Evolutionary conservation across 2,797 vertebrate genomes (phyloP).

Genomic region (Australoheros facetus): DNA sequence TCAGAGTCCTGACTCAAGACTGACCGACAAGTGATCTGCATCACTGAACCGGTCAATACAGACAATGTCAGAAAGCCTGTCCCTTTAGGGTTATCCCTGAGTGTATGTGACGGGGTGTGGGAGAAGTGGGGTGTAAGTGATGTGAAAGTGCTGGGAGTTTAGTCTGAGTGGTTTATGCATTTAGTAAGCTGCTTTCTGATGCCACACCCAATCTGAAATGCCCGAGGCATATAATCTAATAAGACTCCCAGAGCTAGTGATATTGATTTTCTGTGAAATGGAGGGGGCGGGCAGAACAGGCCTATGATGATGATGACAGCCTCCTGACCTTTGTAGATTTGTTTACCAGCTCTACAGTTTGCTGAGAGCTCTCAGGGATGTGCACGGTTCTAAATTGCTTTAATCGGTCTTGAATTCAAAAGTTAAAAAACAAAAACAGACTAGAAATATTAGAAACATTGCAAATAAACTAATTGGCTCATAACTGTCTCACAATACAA

Average conservation of each 20-base stretch:
- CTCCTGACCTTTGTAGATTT: slow-evolving; percentile 70
- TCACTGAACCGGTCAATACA: slow-evolving; percentile 62
- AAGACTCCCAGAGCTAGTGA: slow-evolving; percentile 69
- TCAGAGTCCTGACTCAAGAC: slow-evolving; percentile 13
- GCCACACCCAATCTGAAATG: slow-evolving; percentile 75
- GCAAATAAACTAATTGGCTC: background rate
- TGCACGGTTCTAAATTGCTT: background rate
- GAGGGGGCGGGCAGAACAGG: slow-evolving; percentile 51
- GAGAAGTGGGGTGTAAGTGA: background rate
- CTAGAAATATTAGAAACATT: background rate
- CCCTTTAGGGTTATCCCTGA: slow-evolving; percentile 16
- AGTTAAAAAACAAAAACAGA: background rate
- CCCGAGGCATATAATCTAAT: slow-evolving; percentile 75
- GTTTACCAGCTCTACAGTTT: slow-evolving; percentile 53
- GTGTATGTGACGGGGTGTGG: slow-evolving; percentile 3
- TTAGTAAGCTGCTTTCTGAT: slow-evolving; percentile 64
- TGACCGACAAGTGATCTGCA: slow-evolving; percentile 62
- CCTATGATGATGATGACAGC: slow-evolving; percentile 55
- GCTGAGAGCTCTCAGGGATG: slow-evolving; percentile 36
- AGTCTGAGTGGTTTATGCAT: slow-evolving; percentile 66
- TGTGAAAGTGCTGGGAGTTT: slow-evolving; percentile 52
- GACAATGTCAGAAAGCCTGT: slow-evolving; percentile 32
- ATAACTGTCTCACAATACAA: background rate
- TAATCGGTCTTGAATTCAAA: background rate
- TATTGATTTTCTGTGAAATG: slow-evolving; percentile 78